A percentile compares a stretch with the other conserved stretches of the same genome.
These are phyloP conservation scores for Sebastes hubbsi DNA, from an alignment of 2,797 vertebrate genomes.

Conservation along the genomic window DNA sequence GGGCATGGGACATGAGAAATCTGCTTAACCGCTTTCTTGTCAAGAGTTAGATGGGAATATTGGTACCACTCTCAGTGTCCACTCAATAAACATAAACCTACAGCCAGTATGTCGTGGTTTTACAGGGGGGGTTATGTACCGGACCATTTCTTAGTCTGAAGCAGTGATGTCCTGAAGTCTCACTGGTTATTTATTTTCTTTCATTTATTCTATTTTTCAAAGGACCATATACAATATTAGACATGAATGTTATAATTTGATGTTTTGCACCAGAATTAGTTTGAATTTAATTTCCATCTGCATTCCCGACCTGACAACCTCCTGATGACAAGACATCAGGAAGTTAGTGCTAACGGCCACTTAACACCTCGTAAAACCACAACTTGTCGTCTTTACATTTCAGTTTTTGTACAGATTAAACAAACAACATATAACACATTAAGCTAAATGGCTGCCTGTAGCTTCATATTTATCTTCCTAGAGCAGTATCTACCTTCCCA, in stretches of 20 bases:
- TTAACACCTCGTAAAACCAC: not conserved
- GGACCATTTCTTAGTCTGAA: not conserved
- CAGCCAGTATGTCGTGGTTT: not conserved
- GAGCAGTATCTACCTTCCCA: not conserved
- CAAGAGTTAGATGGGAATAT: not conserved
- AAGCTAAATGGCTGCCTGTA: not conserved
- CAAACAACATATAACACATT: not conserved
- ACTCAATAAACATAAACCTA: not conserved
- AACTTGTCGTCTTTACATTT: not conserved
- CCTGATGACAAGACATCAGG: not conserved
- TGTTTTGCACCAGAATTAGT: not conserved
- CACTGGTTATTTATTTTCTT: not conserved
- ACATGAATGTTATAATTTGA: not conserved
- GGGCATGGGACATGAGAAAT: not conserved
- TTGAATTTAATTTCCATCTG: not conserved
- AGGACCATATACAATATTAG: not conserved
- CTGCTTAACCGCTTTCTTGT: not conserved
- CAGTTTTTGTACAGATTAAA: not conserved
- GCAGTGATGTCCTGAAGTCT: not conserved
- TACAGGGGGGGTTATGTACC: not conserved
- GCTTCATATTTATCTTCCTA: not conserved
- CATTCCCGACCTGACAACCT: not conserved
- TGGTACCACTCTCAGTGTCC: not conserved
- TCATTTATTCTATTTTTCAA: not conserved
- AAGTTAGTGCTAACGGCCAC: not conserved